Conservation (phyloP, 2,113 vertebrate genomes). For the Phylloscopus trochiloides region DNA sequence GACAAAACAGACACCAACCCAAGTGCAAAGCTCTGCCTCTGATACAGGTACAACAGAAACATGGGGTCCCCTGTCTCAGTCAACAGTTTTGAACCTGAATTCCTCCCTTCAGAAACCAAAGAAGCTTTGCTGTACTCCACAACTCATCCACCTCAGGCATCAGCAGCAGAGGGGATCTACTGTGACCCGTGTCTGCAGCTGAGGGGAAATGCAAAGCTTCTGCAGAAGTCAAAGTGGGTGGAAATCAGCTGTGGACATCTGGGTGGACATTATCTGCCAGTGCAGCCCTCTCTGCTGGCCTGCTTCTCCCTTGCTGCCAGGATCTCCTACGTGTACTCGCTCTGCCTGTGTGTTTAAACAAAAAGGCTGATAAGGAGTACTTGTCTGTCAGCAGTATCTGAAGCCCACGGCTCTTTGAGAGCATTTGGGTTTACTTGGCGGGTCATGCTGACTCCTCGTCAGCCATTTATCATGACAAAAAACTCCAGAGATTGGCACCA, state of each 20-base stretch:
- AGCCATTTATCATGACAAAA: constrained; percentile 48
- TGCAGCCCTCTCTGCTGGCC: not conserved
- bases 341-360: constrained; percentile 31
- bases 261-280: not conserved
- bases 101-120: not conserved
- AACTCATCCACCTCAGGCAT: not conserved
- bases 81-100: not conserved
- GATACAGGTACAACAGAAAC: not conserved
- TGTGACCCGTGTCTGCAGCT: not conserved
- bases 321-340: not conserved
- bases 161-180: not conserved
- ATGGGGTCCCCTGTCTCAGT: not conserved
- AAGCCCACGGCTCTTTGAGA: constrained; percentile 51
- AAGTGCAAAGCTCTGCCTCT: not conserved
- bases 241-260: not conserved
- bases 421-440: constrained; percentile 57
- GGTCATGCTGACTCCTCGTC: constrained; percentile 60
- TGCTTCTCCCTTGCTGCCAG: not conserved
- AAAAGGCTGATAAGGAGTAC: constrained; percentile 47
- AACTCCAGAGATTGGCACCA: constrained; percentile 38
- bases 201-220: not conserved
- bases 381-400: constrained; percentile 62
- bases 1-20: not conserved
- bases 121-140: not conserved
- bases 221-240: not conserved